Base-by-base conservation (phyloP, 2,113 vertebrate species). In the Choloepus hoffmanni region DNA sequence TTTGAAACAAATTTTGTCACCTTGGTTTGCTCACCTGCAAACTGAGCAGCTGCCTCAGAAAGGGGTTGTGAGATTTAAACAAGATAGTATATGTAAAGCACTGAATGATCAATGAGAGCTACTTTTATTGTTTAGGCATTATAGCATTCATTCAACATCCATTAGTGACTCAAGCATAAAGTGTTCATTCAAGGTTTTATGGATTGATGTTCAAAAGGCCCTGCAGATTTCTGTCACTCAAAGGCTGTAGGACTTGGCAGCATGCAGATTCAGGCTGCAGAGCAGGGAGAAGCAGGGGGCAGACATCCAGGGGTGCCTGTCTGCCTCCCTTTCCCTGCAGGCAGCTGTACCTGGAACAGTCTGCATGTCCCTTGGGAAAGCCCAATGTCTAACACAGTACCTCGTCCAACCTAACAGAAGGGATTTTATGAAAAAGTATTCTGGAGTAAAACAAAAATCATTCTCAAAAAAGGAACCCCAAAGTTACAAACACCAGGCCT, bases 391-490 rank as follows among this genome's bases (percentile, higher is more conserved):
- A 50, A 76, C 36, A 93, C 43, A 73, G 78, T 72, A 79, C 84
- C 63, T 79, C 28, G 10, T 88, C 63, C 67, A 73, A 85, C 94
- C 43, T 30, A 83, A 91, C 84, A 96, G 68, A 88, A 91, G 58
- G 28, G 89, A 45, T 92, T 95, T 91, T 93, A 92, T 88, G 77
- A 72, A 55, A 24, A 87, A 73, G 18, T 7, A 11, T 70, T 92
- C 26, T 58, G 73, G 74, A 94, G 15, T 76, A 82, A 96, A 94
- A 95, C 43, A 85, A 92, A 78, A 89, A 45, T 58, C 60, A 60
- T 58, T 92, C 70, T 96, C 62, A 36, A 90, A 82, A 92, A 53
- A 93, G 28, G 87, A 67, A 45, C 50, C 68, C 45, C 14, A 19
- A 81, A 73, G 11, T 78, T 45, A 74, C 23, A 24, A 55, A 43